Conservation (phyloP, 2,113 vertebrate genomes). For the Apodemus speciosus region DNA sequence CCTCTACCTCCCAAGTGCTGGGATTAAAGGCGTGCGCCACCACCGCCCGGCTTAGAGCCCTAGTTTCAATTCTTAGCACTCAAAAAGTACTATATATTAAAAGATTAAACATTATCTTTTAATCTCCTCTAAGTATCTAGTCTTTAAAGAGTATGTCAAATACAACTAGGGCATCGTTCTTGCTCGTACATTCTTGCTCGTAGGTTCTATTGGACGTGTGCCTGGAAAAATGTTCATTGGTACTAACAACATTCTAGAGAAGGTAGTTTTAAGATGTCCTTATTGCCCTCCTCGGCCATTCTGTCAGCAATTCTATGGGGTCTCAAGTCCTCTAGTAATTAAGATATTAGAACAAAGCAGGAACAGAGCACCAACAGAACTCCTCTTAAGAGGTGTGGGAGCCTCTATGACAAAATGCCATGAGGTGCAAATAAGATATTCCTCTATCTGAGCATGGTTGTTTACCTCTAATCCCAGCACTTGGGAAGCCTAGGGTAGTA, state of each 20-base stretch:
- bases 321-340: background rate
- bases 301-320: background rate
- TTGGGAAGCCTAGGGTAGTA: too few relatives aligned
- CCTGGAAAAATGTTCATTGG: slow-evolving; percentile 18
- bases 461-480: background rate
- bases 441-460: background rate
- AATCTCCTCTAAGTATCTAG: background rate
- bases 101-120: slow-evolving; percentile 29
- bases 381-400: background rate
- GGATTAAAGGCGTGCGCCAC: too few relatives aligned
- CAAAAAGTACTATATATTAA: background rate
- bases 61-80: background rate
- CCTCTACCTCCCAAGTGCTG: too few relatives aligned
- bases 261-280: background rate
- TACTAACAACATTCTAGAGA: background rate
- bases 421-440: background rate
- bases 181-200: background rate
- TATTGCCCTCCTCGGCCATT: background rate
- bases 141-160: background rate
- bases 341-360: background rate
- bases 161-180: background rate
- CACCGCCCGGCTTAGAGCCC: too few relatives aligned
- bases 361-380: background rate
- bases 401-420: background rate
- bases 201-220: background rate